Conservation (phyloP, 2,797 vertebrate genomes). For the Denticeps clupeoides region DNA sequence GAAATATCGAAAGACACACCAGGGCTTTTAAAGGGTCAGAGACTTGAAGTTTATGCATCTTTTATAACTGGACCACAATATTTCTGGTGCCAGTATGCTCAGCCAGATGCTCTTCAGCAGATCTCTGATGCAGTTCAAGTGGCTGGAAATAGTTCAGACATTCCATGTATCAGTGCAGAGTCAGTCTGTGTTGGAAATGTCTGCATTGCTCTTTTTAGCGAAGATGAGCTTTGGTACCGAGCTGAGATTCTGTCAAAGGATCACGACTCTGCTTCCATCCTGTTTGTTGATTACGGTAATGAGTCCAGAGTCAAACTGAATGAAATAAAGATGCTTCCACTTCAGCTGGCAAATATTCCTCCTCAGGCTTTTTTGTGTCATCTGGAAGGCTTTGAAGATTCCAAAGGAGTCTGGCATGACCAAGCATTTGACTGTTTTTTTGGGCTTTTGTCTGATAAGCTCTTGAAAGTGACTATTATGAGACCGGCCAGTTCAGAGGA, state of each 20-base stretch:
- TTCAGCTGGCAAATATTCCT: conserved; percentile 50
- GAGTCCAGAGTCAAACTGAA: conserved; percentile 47
- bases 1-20: conserved; percentile 23
- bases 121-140: conserved; percentile 55
- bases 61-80: conserved; percentile 55
- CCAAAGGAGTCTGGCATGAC: conserved; percentile 60
- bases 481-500: conserved; percentile 33
- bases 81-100: conserved; percentile 76
- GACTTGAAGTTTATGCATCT: conserved; percentile 57
- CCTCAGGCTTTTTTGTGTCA: conserved; percentile 76
- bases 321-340: conserved; percentile 57
- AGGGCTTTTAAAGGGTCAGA: conserved; percentile 45
- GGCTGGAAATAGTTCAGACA: conserved; percentile 31
- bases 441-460: conserved; percentile 50
- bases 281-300: conserved; percentile 83
- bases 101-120: conserved; percentile 49
- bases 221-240: conserved; percentile 73
- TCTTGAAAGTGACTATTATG: conserved; percentile 60
- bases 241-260: conserved; percentile 56
- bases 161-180: conserved; percentile 5
- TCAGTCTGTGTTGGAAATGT: conserved; percentile 50
- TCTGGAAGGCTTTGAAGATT: conserved; percentile 66
- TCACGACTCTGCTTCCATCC: conserved; percentile 42
- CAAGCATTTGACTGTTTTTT: conserved; percentile 59
- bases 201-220: conserved; percentile 66